These are phyloP conservation scores for Apis laboriosa DNA, from an alignment of 1,140 invertebrate species.

Conservation along the genomic window DNA sequence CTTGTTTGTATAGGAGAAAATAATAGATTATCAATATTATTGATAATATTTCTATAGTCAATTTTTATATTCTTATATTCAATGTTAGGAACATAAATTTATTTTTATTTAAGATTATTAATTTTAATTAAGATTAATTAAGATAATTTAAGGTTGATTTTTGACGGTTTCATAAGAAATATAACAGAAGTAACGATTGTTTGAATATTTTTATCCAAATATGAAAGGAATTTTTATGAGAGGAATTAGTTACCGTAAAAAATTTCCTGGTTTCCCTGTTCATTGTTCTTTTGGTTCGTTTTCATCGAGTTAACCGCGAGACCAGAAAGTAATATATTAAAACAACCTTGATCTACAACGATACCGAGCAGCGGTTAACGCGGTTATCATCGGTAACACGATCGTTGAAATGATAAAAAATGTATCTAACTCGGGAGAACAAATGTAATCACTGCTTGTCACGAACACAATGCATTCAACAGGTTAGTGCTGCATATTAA, in stretches of 20 bases:
- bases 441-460: conserved; percentile 76
- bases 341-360: conserved; percentile 38
- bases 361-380: conserved; percentile 43
- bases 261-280: conserved; percentile 17
- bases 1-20: background rate
- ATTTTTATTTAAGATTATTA: background rate
- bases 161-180: background rate
- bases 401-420: conserved; percentile 63
- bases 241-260: background rate
- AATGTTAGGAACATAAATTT: background rate
- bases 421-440: conserved; percentile 61
- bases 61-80: background rate
- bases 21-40: background rate
- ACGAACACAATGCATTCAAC: conserved; percentile 76
- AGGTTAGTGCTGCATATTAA: conserved; percentile 73
- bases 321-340: conserved; percentile 32
- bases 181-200: background rate
- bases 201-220: background rate
- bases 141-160: background rate
- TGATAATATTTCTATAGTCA: background rate
- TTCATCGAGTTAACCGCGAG: background rate
- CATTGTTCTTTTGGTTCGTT: background rate
- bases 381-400: conserved; percentile 58
- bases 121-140: too few species aligned
- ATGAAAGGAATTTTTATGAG: background rate